phyloP scores from a whole-genome alignment of 1,140 invertebrate species.

The Hycleus cichorii region DNA sequence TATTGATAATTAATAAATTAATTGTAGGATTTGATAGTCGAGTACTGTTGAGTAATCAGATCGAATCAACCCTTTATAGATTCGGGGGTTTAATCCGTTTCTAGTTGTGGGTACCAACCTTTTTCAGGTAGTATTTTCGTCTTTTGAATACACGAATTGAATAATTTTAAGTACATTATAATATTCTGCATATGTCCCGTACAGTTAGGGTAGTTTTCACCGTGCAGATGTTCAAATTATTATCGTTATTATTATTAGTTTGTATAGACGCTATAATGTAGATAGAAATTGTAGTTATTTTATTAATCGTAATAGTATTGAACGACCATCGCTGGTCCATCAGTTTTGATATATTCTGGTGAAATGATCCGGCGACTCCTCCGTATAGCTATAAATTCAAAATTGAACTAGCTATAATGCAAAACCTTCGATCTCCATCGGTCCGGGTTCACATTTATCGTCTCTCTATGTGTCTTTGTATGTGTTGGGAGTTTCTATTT shows the following conservation, averaged over 20 bases:
- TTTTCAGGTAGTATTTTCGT: slow-evolving; percentile 28
- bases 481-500: neutral
- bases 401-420: slow-evolving; percentile 33
- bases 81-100: slow-evolving; percentile 25
- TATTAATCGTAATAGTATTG: too few relatives aligned
- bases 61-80: neutral
- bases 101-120: slow-evolving; percentile 18
- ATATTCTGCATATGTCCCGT: slow-evolving; percentile 30
- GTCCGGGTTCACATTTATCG: slow-evolving; percentile 12
- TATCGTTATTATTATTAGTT: neutral
- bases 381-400: slow-evolving; percentile 29
- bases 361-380: slow-evolving; percentile 26
- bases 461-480: neutral
- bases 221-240: neutral
- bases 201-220: neutral
- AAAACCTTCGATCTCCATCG: slow-evolving; percentile 32
- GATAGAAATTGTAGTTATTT: too few relatives aligned
- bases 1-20: too few relatives aligned
- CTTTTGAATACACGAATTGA: slow-evolving; percentile 1
- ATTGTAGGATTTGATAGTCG: too few relatives aligned
- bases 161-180: slow-evolving; percentile 30
- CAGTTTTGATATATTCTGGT: neutral
- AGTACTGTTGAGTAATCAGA: too few relatives aligned
- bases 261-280: too few relatives aligned
- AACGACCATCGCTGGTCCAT: slow-evolving; percentile 20